phyloP scores from a whole-genome alignment of 2,888 invertebrate species.

The Eucriotettix oculatus region DNA sequence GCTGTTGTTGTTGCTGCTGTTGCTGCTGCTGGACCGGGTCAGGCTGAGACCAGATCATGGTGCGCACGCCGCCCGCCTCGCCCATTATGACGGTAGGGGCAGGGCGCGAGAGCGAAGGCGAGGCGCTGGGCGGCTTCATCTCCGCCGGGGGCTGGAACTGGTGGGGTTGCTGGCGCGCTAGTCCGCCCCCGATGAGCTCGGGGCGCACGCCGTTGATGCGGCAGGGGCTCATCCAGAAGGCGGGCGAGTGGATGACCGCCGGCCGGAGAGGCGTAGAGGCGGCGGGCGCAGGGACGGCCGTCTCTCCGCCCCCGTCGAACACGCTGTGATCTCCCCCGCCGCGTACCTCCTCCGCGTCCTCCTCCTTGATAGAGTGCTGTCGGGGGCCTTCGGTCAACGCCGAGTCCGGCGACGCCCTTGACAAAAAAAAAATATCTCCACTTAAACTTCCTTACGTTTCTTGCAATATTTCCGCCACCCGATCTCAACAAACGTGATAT shows the following conservation, averaged over 20 bases:
- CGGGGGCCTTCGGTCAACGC: constrained; percentile 14
- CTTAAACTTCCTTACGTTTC: background rate
- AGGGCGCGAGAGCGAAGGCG: constrained; percentile 23
- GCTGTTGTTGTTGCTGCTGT: constrained; percentile 21
- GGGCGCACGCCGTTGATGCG: constrained; percentile 66
- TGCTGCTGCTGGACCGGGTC: constrained; percentile 23
- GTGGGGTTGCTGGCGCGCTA: constrained; percentile 16
- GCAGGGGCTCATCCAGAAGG: constrained; percentile 11
- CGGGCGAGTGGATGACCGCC: constrained; percentile 8
- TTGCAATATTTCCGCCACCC: too few species aligned
- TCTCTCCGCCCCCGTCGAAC: constrained; percentile 2
- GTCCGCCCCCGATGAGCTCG: constrained; percentile 54
- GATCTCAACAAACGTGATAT: too few species aligned
- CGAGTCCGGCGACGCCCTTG: constrained; percentile 30
- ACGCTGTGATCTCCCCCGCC: constrained; percentile 19
- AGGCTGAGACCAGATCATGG: constrained; percentile 52
- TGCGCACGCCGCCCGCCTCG: constrained; percentile 71
- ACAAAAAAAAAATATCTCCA: background rate
- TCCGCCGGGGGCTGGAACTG: constrained; percentile 8
- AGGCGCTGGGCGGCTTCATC: constrained; percentile 4
- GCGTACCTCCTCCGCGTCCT: constrained; percentile 9
- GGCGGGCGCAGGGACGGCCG: constrained; percentile 3
- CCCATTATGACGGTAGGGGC: constrained; percentile 86
- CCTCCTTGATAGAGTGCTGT: constrained; percentile 1
- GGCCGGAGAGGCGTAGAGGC: background rate